Evolutionary conservation across 2,113 vertebrate genomes (phyloP), one percentile per base, ranked within the genome.

Genomic region (Pelobates fuscus): DNA sequence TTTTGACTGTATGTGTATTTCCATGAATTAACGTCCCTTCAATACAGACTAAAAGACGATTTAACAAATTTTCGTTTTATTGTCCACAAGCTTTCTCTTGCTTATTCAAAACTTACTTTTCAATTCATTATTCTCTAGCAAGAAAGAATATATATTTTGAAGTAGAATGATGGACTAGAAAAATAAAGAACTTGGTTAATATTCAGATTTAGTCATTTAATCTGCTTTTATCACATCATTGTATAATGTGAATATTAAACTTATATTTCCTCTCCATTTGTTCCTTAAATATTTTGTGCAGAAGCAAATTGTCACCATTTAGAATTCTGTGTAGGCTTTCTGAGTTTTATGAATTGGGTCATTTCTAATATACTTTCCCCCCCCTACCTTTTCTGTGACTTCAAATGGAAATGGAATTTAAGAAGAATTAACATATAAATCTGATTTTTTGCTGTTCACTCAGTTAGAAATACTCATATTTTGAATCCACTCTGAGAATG

Each of bases 371-470:
- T 30, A 30, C 41, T 62, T 72, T 66, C 62, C 61, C 44, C 61
- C 44, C 52, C 52, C 67, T 52, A n/a, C 70, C 59, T 52, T 71
- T 72, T n/a, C 49, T 72, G 70, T 63, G 59, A 72, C 43, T 32
- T 72, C 59, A 72, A 72, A 63, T 63, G 44, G 70, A 72, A 72
- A 72, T 72, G 63, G 70, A 63, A 72, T 72, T 63, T 63, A 20
- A 63, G 26, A 54, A 32, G 27, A 63, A 63, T 72, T 72, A 63
- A 72, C 69, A 71, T 71, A 72, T 63, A 72, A 72, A 72, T 72
- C 59, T 72, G 44, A 71, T 72, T 63, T 72, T 64, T 15, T 4
- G 27, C 49, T 72, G 59, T 30, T 61, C 69, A 49, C 69, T n/a
- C n/a, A 14, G 18, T 62, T 25, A 49, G 57, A 62, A 71, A 71